Conservation (phyloP, 30 jellyfish, hydroid and myxozoan species). For the Sanderia malayensis region DNA sequence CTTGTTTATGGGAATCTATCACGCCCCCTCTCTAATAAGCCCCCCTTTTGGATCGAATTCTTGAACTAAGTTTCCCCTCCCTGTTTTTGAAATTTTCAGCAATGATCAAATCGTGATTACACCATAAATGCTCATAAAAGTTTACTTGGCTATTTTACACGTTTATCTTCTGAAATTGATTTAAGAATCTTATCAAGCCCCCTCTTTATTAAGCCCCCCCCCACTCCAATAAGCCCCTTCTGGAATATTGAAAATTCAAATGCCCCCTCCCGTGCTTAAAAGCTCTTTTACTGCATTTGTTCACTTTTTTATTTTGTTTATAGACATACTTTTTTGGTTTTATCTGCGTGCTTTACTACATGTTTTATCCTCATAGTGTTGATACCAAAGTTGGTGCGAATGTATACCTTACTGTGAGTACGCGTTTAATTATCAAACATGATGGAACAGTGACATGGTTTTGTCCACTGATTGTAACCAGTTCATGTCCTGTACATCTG, state of each 20-base stretch:
- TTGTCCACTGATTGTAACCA: slow-evolving; percentile 37
- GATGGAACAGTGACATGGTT: slow-evolving; percentile 43
- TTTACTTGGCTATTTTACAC: no score
- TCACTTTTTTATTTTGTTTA: not conserved
- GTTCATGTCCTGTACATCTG: slow-evolving; percentile 38
- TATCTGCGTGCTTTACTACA: not conserved
- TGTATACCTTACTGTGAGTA: slow-evolving; percentile 17
- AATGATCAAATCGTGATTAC: no score
- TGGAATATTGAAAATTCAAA: no score
- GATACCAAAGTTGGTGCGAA: slow-evolving; percentile 8
- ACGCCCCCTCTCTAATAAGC: not conserved
- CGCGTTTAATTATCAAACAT: slow-evolving; percentile 12
- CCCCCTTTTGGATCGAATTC: no score
- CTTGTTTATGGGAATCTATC: no score
- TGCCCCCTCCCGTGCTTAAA: not conserved
- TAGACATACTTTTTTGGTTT: not conserved
- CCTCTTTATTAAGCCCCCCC: not conserved
- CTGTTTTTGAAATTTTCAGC: no score
- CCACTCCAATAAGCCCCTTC: not conserved
- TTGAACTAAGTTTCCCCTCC: no score
- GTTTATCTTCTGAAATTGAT: no score
- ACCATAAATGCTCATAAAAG: no score
- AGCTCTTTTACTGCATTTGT: no score
- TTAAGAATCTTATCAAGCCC: not conserved
- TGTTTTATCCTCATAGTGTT: slow-evolving; percentile 23